A percentile compares a stretch with the other conserved stretches of the same genome.
These are phyloP conservation scores for Labrus mixtus DNA, from an alignment of 2,113 vertebrate genomes.

Conservation along the genomic window DNA sequence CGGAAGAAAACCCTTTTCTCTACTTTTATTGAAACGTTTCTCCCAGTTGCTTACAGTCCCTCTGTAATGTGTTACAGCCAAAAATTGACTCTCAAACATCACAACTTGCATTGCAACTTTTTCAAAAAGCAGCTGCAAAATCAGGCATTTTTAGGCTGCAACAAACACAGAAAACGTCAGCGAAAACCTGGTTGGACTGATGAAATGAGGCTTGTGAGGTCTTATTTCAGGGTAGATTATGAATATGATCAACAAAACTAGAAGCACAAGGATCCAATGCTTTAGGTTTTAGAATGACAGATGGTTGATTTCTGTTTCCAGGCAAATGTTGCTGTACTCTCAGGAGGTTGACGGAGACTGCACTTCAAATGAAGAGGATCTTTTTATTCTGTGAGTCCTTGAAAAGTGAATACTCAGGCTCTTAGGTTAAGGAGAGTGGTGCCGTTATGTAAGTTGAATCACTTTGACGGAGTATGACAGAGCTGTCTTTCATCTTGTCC, in stretches of 20 bases:
- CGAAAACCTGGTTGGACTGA: too few relatives aligned
- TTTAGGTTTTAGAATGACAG: not conserved
- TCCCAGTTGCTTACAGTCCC: too few relatives aligned
- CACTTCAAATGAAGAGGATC: constrained; percentile 95
- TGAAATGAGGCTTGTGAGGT: not conserved
- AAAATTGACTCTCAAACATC: too few relatives aligned
- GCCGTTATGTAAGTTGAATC: not conserved
- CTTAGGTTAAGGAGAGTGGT: not conserved
- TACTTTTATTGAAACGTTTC: too few relatives aligned
- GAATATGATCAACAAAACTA: not conserved
- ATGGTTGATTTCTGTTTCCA: constrained; percentile 59
- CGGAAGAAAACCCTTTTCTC: too few relatives aligned
- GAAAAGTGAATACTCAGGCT: not conserved
- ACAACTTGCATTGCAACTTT: too few relatives aligned
- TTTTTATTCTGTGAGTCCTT: constrained; percentile 95
- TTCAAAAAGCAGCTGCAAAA: too few relatives aligned
- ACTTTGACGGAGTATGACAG: not conserved
- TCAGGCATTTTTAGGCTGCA: too few relatives aligned
- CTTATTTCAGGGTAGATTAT: not conserved
- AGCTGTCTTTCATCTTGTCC: not conserved
- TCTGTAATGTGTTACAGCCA: too few relatives aligned
- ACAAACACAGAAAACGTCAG: not conserved
- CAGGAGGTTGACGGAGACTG: constrained; percentile 95
- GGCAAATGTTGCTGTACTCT: constrained; percentile 95
- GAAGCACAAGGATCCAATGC: not conserved